Evolutionary conservation across 2,113 vertebrate species (phyloP), one percentile per base, ranked within the genome.

Genomic region (Calidris pygmaea): DNA sequence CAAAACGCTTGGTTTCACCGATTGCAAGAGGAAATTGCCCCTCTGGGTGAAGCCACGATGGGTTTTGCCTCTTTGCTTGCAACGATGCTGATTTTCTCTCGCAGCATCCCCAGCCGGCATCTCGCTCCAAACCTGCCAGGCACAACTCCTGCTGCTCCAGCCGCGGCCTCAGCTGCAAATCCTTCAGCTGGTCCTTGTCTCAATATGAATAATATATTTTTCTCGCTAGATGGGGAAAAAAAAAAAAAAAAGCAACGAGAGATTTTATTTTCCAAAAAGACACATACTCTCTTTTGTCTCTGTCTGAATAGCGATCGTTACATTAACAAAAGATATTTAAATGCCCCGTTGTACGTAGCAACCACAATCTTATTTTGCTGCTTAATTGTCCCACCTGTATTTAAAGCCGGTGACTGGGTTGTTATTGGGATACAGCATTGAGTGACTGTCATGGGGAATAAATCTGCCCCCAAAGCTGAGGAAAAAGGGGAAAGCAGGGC

Each of bases 141-240:
- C 93, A 68, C 67, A 75, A 4, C 70, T 92, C 79, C 91, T 84
- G 80, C 83, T 71, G 89, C 88, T 90, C 65, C 95, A 93, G 91
- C 76, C 80, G 15, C 63, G 56, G 75, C 79, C 85, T 93, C 90
- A 95, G 91, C 90, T 95, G 87, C 95, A 83, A 81, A 87, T 88
- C 87, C 95, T 97, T 95, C 94, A 96, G 96, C 93, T 93, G 85
- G 34, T 93, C 95, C 93, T 94, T 78, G 63, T 85, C 87, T 87
- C 68, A 14, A 80, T 34, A 53, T 91, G 87, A 97, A 93, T 96
- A 91, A 96, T 79, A 65, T 79, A 58, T 94, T 93, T 96, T 89
- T 92, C 72, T 92, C 14, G 1, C 82, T 59, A 67, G 67, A 27
- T 41, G n/a, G 26, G 53, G 37, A 23, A 4, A 16, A 84, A 70